Evolutionary conservation across 2,888 invertebrate genomes (phyloP).

Genomic region (Deilephila elpenor): DNA sequence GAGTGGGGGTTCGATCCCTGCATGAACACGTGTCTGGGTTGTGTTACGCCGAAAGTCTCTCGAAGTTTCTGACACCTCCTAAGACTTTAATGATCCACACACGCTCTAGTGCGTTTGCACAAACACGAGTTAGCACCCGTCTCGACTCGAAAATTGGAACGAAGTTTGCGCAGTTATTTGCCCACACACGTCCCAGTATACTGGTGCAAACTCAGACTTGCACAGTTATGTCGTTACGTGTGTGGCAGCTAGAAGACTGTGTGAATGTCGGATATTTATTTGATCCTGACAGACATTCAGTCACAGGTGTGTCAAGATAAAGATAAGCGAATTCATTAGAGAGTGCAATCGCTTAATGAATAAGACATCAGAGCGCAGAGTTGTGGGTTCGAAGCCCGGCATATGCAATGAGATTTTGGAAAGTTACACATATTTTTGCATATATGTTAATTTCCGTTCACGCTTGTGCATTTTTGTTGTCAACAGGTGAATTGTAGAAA

Average conservation of each 20-base stretch:
- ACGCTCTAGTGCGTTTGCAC: too few relatives aligned
- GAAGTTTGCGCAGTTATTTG: too few relatives aligned
- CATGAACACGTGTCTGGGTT: too few relatives aligned
- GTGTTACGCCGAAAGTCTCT: too few relatives aligned
- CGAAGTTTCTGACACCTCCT: too few relatives aligned
- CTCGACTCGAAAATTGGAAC: too few relatives aligned
- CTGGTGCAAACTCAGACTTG: too few relatives aligned
- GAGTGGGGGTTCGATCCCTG: too few relatives aligned
- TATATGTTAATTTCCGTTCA: not conserved
- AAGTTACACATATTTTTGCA: conserved; percentile 15
- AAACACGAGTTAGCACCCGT: too few relatives aligned
- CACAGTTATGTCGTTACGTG: too few relatives aligned
- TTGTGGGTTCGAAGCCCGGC: conserved; percentile 16
- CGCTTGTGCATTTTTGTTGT: conserved; percentile 3
- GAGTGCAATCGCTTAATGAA: conserved; percentile 23
- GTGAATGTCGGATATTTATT: not conserved
- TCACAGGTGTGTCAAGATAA: conserved; percentile 10
- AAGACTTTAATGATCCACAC: too few relatives aligned
- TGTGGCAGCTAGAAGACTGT: not conserved
- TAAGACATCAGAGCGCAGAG: conserved; percentile 21
- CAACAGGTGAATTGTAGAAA: not conserved
- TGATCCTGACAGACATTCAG: not conserved
- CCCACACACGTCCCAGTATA: too few relatives aligned
- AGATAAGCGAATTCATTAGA: conserved; percentile 10
- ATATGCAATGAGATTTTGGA: conserved; percentile 26